A percentile compares a stretch with the other conserved stretches of the same genome.
Conservation (phyloP, 2,113 vertebrate genomes). For the Ageneiosus marmoratus region DNA sequence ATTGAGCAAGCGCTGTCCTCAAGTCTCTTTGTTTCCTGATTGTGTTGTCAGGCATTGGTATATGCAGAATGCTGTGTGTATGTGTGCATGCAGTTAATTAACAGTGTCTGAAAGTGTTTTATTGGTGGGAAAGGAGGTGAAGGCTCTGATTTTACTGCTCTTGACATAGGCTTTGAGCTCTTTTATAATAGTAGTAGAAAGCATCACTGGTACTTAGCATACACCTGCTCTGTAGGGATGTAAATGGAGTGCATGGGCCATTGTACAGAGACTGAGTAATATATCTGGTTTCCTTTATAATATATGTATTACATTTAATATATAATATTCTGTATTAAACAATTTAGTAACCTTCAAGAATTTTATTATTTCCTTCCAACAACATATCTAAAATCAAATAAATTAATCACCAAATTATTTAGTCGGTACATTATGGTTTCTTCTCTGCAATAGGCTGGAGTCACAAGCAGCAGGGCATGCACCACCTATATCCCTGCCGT, state of each 20-base stretch:
- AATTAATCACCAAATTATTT: neutral
- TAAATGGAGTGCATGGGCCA: neutral
- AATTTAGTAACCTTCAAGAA: neutral
- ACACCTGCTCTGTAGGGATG: slow-evolving; percentile 48
- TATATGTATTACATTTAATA: neutral
- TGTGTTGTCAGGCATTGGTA: slow-evolving; percentile 16
- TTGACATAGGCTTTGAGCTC: slow-evolving; percentile 60
- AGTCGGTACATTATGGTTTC: neutral
- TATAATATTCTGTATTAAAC: slow-evolving; percentile 8
- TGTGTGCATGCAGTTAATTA: slow-evolving; percentile 41
- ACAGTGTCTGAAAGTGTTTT: slow-evolving; percentile 40
- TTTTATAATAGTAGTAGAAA: slow-evolving; percentile 61
- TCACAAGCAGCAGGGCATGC: neutral
- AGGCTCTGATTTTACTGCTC: slow-evolving; percentile 55
- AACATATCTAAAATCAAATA: neutral
- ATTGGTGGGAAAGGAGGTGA: slow-evolving; percentile 38
- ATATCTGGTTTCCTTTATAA: slow-evolving; percentile 13
- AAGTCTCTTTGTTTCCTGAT: slow-evolving; percentile 31
- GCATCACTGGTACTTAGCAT: slow-evolving; percentile 59
- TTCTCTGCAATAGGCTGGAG: neutral
- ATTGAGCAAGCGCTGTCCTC: slow-evolving; percentile 38
- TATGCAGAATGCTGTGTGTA: slow-evolving; percentile 21
- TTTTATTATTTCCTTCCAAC: neutral
- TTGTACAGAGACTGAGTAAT: slow-evolving; percentile 19
- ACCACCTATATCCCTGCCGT: slow-evolving; percentile 9